A percentile compares a stretch with the other conserved stretches of the same genome.
These are phyloP conservation scores for Cylloceria caligata DNA, from an alignment of 2,888 invertebrate species.

Conservation along the genomic window DNA sequence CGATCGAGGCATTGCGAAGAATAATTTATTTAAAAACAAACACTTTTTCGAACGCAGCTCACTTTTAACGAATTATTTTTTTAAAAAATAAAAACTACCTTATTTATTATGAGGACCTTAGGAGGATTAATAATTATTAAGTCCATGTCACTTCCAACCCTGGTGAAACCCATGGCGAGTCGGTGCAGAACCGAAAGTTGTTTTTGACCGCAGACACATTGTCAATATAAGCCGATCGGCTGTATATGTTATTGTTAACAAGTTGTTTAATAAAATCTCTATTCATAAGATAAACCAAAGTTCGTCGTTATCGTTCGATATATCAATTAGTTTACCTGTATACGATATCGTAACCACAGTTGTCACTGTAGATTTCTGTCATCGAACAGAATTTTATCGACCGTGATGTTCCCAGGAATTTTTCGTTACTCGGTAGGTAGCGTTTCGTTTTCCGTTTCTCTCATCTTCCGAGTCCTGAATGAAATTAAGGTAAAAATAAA, in stretches of 20 bases:
- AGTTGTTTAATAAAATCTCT: conserved; percentile 70
- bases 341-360: background rate
- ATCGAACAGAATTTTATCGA: background rate
- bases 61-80: background rate
- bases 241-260: conserved; percentile 47
- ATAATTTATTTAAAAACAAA: background rate
- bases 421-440: conserved; percentile 1
- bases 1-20: background rate
- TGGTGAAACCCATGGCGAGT: background rate
- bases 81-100: no score
- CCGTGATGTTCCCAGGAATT: background rate
- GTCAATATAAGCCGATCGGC: conserved; percentile 7
- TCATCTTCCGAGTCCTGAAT: background rate
- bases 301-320: background rate
- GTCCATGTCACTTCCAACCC: no score
- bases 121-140: no score
- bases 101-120: no score
- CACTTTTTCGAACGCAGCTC: background rate
- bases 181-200: background rate
- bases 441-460: conserved; percentile 1
- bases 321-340: background rate
- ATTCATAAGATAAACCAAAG: conserved; percentile 38
- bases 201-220: background rate
- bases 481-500: background rate
- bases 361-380: background rate